phyloP scores from a whole-genome alignment of 2,797 vertebrate genomes.

The Coracias cyanogaster region DNA sequence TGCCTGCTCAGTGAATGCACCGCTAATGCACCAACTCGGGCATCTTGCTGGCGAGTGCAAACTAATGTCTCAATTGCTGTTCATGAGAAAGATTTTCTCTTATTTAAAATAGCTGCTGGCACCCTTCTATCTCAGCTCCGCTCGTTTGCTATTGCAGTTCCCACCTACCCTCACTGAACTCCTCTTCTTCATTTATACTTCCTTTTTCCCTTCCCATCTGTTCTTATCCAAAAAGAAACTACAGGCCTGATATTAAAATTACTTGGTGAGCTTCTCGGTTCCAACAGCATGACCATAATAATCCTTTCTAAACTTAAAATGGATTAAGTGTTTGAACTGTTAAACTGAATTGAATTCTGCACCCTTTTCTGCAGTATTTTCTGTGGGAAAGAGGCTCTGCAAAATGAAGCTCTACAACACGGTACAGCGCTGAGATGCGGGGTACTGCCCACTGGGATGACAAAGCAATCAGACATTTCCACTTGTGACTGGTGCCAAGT shows the following conservation, averaged over 20 bases:
- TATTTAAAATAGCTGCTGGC: slow-evolving; percentile 46
- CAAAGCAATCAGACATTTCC: slow-evolving; percentile 59
- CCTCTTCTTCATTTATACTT: slow-evolving; percentile 52
- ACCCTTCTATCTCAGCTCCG: neutral
- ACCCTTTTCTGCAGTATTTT: neutral
- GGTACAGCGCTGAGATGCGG: accelerated
- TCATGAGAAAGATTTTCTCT: slow-evolving; percentile 8
- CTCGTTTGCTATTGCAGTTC: slow-evolving; percentile 18
- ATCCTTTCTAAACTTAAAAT: neutral
- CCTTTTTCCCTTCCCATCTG: slow-evolving; percentile 59
- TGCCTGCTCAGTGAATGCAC: neutral
- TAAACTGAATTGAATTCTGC: neutral
- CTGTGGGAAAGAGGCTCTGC: neutral
- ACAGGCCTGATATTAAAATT: slow-evolving; percentile 31
- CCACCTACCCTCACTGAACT: slow-evolving; percentile 54
- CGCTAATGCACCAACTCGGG: neutral
- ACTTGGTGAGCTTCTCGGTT: neutral
- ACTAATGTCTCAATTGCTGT: neutral
- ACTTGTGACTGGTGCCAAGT: slow-evolving; percentile 47
- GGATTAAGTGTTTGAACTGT: neutral
- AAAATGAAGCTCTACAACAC: neutral
- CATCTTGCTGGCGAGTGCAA: neutral
- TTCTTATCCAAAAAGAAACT: slow-evolving; percentile 45
- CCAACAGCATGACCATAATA: neutral
- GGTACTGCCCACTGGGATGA: slow-evolving; percentile 42